phyloP scores from a whole-genome alignment of 2,113 vertebrate genomes.

The Orthochromis malagaraziensis region DNA sequence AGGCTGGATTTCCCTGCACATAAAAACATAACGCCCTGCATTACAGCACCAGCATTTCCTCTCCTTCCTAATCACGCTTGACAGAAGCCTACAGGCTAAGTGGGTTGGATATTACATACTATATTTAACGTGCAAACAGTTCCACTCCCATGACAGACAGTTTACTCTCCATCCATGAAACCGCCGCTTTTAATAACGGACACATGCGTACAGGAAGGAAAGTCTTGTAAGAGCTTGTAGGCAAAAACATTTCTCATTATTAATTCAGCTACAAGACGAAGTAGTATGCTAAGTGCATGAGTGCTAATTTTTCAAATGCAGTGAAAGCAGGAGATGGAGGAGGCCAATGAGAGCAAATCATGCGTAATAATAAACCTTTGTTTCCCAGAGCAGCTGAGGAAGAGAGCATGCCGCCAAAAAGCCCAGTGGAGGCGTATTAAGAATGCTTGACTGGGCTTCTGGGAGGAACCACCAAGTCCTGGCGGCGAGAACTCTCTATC shows the following conservation, averaged over 20 bases:
- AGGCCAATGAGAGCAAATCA: conserved; percentile 49
- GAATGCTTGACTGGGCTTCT: conserved; percentile 30
- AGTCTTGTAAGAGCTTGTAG: conserved; percentile 1
- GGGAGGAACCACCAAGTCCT: conserved; percentile 21
- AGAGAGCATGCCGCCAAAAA: neutral
- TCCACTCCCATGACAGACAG: neutral
- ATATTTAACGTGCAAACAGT: conserved; percentile 6
- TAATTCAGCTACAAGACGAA: conserved; percentile 40
- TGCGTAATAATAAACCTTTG: conserved; percentile 53
- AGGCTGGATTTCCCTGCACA: neutral
- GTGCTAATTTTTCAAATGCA: conserved; percentile 39
- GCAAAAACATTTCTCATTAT: conserved; percentile 38
- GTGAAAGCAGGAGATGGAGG: conserved; percentile 30
- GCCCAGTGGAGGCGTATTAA: conserved; percentile 39
- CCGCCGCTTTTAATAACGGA: conserved; percentile 23
- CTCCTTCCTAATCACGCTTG: neutral
- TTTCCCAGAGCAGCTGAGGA: conserved; percentile 34
- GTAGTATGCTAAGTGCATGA: conserved; percentile 14
- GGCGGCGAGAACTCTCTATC: neutral
- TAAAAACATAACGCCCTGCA: neutral
- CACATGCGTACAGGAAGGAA: neutral
- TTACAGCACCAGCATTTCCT: neutral
- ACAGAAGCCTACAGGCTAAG: neutral
- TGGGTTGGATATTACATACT: neutral
- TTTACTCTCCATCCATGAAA: neutral